Percentiles rank a stretch among this genome's conserved stretches.
phyloP scores from a whole-genome alignment of 2,797 vertebrate genomes.

The Myoxocephalus aenaeus region DNA sequence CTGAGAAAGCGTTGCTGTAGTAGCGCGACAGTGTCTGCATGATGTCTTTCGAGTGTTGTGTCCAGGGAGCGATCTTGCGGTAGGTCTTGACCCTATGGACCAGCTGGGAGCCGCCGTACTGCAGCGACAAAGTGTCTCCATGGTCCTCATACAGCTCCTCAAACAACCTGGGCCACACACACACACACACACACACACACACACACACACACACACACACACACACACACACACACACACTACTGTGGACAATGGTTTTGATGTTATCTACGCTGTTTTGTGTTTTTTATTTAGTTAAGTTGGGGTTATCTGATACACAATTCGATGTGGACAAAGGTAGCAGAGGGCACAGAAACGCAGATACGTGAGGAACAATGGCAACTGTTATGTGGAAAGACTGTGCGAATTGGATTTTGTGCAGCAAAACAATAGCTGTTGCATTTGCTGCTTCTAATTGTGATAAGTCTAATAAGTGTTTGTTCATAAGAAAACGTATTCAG shows the following conservation, averaged over 20 bases:
- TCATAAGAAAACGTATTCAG: background rate
- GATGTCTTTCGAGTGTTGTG: constrained; percentile 98
- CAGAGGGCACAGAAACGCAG: background rate
- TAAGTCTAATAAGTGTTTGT: background rate
- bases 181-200: background rate
- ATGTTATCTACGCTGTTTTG: background rate
- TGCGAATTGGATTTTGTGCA: constrained; percentile 4
- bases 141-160: constrained; percentile 99
- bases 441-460: background rate
- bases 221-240: constrained; percentile 1
- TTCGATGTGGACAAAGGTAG: background rate
- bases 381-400: no score
- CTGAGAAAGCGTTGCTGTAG: constrained; percentile 98
- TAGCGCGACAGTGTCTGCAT: constrained; percentile 98
- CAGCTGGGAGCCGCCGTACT: constrained; percentile 98
- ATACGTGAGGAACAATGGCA: background rate
- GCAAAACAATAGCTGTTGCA: background rate
- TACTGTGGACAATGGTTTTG: background rate
- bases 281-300: background rate
- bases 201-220: no score
- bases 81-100: constrained; percentile 99
- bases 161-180: constrained; percentile 87
- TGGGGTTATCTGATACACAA: background rate
- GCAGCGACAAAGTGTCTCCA: constrained; percentile 95
- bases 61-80: constrained; percentile 98